A percentile compares a stretch with the other conserved stretches of the same genome.
Conservation (phyloP, 2,888 invertebrate genomes). For the Eutolmus rufibarbis region DNA sequence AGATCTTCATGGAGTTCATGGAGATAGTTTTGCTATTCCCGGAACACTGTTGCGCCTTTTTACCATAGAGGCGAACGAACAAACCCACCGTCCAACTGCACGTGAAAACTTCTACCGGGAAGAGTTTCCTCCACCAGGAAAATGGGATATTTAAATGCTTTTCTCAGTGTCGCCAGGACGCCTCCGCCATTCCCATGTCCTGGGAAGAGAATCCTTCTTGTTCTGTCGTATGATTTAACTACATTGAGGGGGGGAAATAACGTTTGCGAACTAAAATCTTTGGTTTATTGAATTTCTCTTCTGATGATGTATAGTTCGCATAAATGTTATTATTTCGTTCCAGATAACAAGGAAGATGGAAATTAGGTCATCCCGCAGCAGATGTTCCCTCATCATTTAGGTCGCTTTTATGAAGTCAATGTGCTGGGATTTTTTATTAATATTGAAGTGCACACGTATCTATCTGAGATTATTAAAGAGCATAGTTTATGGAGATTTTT, state of each 20-base stretch:
- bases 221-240: not conserved
- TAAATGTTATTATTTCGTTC: not conserved
- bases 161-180: not conserved
- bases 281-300: not conserved
- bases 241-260: not conserved
- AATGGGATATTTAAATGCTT: not conserved
- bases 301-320: not conserved
- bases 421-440: not conserved
- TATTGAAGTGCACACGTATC: not conserved
- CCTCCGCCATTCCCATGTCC: not conserved
- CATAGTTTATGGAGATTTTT: too few species aligned
- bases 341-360: not conserved
- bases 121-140: not conserved
- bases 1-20: not conserved
- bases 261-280: not conserved
- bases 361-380: not conserved
- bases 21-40: not conserved
- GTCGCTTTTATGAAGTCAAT: not conserved
- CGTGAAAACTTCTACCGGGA: not conserved
- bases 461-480: not conserved
- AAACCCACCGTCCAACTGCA: not conserved
- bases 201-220: not conserved
- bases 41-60: constrained; percentile 4
- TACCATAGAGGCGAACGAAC: not conserved
- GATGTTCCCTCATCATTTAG: not conserved